A percentile compares a stretch with the other conserved stretches of the same genome.
Conservation (phyloP, 1,140 invertebrate species). For the Leptopilina boulardi region DNA sequence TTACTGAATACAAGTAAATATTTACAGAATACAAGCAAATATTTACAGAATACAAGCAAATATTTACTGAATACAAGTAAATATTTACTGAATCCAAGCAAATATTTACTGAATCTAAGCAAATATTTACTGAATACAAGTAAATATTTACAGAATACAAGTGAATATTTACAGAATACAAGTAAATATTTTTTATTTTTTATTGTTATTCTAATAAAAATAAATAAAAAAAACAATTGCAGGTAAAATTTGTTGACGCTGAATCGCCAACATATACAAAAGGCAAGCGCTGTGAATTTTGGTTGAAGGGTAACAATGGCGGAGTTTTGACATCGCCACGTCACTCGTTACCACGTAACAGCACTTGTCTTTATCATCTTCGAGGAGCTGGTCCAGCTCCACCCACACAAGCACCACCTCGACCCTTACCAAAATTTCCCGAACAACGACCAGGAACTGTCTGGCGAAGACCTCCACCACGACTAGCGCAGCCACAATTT, state of each 20-base stretch:
- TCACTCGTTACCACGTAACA: constrained; percentile 89
- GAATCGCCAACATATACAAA: constrained; percentile 87
- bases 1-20: too few relatives aligned
- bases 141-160: too few relatives aligned
- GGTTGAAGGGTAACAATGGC: constrained; percentile 85
- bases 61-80: too few relatives aligned
- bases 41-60: too few relatives aligned
- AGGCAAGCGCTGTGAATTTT: constrained; percentile 91
- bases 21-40: too few relatives aligned
- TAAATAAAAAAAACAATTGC: constrained; percentile 40
- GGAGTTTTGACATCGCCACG: constrained; percentile 87
- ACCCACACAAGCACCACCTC: constrained; percentile 77
- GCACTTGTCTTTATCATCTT: constrained; percentile 90
- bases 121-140: too few relatives aligned
- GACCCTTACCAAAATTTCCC: constrained; percentile 79
- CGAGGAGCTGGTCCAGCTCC: constrained; percentile 78
- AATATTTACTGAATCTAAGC: too few relatives aligned
- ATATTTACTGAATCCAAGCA: too few relatives aligned
- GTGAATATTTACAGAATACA: too few relatives aligned
- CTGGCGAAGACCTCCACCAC: constrained; percentile 78
- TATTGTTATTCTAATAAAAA: too few relatives aligned
- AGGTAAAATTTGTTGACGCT: constrained; percentile 89
- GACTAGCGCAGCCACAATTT: constrained; percentile 80
- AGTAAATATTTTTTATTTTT: too few relatives aligned
- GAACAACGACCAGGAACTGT: constrained; percentile 77